These are phyloP conservation scores for Pelvicachromis taeniatus DNA, from an alignment of 2,113 vertebrate species.

Conservation along the genomic window DNA sequence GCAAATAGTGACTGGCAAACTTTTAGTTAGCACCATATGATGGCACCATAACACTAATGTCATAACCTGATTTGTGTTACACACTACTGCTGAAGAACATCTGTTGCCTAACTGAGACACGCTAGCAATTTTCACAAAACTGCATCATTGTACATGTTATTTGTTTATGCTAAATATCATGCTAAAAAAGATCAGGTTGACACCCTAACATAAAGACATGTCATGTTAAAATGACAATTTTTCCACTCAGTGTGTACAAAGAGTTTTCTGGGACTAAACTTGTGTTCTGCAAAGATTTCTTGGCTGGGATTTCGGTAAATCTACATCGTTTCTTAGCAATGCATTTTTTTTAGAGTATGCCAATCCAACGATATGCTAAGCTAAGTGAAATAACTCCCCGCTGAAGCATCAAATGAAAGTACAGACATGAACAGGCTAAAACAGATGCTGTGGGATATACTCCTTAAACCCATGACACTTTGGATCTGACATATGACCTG, in stretches of 20 bases:
- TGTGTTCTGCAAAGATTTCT: neutral
- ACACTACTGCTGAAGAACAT: neutral
- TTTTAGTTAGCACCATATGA: neutral
- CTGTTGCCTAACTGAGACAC: neutral
- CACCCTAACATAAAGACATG: neutral
- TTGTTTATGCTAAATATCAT: neutral
- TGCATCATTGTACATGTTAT: neutral
- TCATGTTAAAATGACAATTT: neutral
- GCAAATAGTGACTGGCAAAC: neutral
- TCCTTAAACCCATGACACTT: constrained; percentile 59
- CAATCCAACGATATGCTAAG: rapidly evolving
- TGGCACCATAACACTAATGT: neutral
- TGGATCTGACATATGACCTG: constrained; percentile 1
- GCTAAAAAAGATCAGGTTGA: neutral
- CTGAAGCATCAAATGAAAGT: neutral
- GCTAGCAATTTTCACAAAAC: no score
- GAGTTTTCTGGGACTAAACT: neutral
- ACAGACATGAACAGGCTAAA: neutral
- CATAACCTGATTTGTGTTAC: neutral
- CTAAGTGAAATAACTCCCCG: neutral
- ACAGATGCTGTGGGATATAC: neutral
- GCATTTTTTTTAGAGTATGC: neutral
- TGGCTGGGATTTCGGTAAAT: neutral
- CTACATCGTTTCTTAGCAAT: neutral
- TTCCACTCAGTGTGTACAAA: neutral